phyloP scores from a whole-genome alignment of 2,888 invertebrate species.

The Tetanocera ferruginea region DNA sequence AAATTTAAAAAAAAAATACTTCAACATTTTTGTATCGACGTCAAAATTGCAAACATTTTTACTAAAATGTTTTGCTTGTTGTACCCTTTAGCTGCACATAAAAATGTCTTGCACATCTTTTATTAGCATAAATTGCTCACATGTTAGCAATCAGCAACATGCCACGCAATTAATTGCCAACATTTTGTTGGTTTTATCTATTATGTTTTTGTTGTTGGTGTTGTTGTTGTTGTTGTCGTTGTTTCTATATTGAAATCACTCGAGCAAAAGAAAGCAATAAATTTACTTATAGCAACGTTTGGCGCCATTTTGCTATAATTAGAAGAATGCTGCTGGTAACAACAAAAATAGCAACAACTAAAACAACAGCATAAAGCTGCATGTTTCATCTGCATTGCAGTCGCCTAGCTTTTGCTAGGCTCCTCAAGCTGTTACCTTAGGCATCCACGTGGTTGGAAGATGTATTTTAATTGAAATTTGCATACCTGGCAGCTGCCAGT shows the following conservation, averaged over 20 bases:
- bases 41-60: too few species aligned
- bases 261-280: neutral
- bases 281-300: neutral
- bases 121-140: neutral
- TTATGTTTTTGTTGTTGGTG: neutral
- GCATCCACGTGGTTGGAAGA: neutral
- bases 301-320: slow-evolving; percentile 4
- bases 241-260: neutral
- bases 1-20: neutral
- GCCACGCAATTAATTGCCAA: neutral
- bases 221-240: slow-evolving; percentile 4
- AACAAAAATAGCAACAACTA: neutral
- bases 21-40: too few species aligned
- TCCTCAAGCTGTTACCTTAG: neutral
- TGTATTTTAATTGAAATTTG: slow-evolving; percentile 31
- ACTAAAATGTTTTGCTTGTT: neutral
- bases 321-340: slow-evolving; percentile 6
- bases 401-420: neutral
- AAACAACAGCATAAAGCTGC: neutral
- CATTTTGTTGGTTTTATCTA: slow-evolving; percentile 7
- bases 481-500: slow-evolving; percentile 7
- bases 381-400: slow-evolving; percentile 32
- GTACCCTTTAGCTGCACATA: neutral
- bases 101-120: neutral
- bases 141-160: slow-evolving; percentile 17